Percentiles rank a stretch among this genome's conserved stretches.
These are phyloP conservation scores for Drosophila suboccidentalis DNA, from an alignment of 2,888 invertebrate genomes.

Conservation along the genomic window DNA sequence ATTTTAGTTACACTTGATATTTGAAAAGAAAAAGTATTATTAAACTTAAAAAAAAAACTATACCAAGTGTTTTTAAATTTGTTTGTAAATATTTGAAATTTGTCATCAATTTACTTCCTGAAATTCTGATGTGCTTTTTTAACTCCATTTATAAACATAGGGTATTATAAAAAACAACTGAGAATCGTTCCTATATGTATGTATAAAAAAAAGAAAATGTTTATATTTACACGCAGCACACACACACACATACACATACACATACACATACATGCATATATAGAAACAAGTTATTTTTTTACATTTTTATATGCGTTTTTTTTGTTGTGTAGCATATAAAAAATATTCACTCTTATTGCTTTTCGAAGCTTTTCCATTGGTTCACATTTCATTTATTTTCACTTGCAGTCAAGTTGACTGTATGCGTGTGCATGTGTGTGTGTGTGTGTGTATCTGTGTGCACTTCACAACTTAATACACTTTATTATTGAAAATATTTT, in stretches of 20 bases:
- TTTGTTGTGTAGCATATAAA: slow-evolving; percentile 48
- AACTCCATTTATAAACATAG: slow-evolving; percentile 8
- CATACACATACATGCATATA: slow-evolving; percentile 25
- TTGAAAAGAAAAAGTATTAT: neutral
- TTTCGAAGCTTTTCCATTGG: slow-evolving; percentile 76
- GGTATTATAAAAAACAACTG: slow-evolving; percentile 26
- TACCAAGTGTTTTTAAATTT: neutral
- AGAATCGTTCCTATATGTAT: slow-evolving; percentile 23
- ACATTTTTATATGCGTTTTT: slow-evolving; percentile 45
- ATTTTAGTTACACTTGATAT: neutral
- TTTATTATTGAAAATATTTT: slow-evolving; percentile 82
- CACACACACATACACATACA: slow-evolving; percentile 28
- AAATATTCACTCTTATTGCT: slow-evolving; percentile 75
- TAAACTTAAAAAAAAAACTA: neutral
- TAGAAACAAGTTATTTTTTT: slow-evolving; percentile 42
- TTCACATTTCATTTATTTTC: slow-evolving; percentile 82
- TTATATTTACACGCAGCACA: slow-evolving; percentile 67
- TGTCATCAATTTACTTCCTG: neutral
- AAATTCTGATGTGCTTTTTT: neutral
- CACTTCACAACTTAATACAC: slow-evolving; percentile 81
- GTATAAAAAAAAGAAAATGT: slow-evolving; percentile 52
- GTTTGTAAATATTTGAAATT: neutral
- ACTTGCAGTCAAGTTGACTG: slow-evolving; percentile 58
- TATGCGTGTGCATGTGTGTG: slow-evolving; percentile 8
- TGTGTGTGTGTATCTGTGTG: slow-evolving; percentile 49